A percentile compares a stretch with the other conserved stretches of the same genome.
These are phyloP conservation scores for Patiria miniata DNA, from an alignment of 35 echinoderm and acorn worm species.

Conservation along the genomic window DNA sequence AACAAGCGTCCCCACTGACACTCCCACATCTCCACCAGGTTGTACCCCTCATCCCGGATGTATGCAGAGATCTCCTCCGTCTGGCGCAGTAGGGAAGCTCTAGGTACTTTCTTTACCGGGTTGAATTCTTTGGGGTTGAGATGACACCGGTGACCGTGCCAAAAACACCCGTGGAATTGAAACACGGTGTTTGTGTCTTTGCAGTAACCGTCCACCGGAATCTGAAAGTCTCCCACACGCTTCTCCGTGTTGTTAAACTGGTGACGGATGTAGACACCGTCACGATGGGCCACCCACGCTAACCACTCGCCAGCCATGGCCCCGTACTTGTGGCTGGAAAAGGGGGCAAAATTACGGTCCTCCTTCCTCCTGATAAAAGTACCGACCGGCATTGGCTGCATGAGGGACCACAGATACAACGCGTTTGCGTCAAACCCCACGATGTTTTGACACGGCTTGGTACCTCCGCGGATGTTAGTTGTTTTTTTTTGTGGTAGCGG, in stretches of 20 bases:
- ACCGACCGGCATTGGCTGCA: constrained; percentile 68
- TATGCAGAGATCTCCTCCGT: constrained; percentile 29
- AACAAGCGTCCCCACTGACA: constrained; percentile 8
- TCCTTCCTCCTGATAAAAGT: constrained; percentile 36
- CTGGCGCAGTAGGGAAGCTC: constrained; percentile 10
- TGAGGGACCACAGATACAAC: constrained; percentile 57
- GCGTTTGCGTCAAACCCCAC: constrained; percentile 71
- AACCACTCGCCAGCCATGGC: constrained; percentile 32
- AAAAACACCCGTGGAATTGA: constrained; percentile 62
- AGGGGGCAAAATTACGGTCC: constrained; percentile 26
- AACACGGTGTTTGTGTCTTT: constrained; percentile 38
- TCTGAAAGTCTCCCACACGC: constrained; percentile 17
- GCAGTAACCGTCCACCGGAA: constrained; percentile 56
- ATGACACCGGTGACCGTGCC: constrained; percentile 65
- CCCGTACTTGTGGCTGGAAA: constrained; percentile 15
- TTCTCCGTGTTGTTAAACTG: constrained; percentile 37
- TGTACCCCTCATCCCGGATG: constrained; percentile 30
- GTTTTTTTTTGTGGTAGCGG: constrained; percentile 34
- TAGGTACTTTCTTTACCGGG: constrained; percentile 7
- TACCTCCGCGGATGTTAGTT: constrained; percentile 44
- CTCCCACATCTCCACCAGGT: constrained; percentile 41
- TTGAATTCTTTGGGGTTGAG: constrained; percentile 28
- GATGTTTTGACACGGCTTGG: constrained; percentile 41
- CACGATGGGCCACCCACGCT: constrained; percentile 31
- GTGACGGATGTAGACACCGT: constrained; percentile 35